These are phyloP conservation scores for Cylindroiulus punctatus DNA, from an alignment of 2,888 invertebrate species.

Conservation along the genomic window DNA sequence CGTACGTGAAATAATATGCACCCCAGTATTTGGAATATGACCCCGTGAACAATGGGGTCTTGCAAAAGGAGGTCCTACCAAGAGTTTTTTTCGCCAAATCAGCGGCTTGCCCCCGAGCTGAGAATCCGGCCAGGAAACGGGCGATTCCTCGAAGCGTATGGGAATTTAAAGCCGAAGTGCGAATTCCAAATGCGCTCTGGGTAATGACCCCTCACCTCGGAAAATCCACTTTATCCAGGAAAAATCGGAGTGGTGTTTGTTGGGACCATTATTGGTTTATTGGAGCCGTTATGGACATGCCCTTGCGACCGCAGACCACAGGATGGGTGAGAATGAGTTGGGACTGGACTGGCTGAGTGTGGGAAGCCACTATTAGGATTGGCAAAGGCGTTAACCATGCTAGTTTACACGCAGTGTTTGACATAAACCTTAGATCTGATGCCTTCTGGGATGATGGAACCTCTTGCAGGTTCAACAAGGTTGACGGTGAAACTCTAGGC, in stretches of 20 bases:
- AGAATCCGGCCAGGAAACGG: not conserved
- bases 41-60: conserved; percentile 8
- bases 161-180: conserved; percentile 25
- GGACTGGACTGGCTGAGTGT: too few species aligned
- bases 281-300: not conserved
- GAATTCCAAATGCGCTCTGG: conserved; percentile 20
- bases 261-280: not conserved
- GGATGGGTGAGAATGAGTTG: too few species aligned
- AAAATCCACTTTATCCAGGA: not conserved
- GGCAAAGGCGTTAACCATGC: too few species aligned
- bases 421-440: too few species aligned
- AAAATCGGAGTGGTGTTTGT: not conserved
- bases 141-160: not conserved
- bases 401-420: too few species aligned
- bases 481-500: too few species aligned
- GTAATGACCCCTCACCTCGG: not conserved
- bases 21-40: conserved; percentile 3
- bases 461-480: too few species aligned
- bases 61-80: not conserved
- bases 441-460: too few species aligned
- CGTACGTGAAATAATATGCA: conserved; percentile 38
- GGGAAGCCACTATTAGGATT: too few species aligned
- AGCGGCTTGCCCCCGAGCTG: not conserved
- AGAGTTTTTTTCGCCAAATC: not conserved
- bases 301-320: too few species aligned